phyloP scores from a whole-genome alignment of 2,797 vertebrate species.

The Fratercula arctica region DNA sequence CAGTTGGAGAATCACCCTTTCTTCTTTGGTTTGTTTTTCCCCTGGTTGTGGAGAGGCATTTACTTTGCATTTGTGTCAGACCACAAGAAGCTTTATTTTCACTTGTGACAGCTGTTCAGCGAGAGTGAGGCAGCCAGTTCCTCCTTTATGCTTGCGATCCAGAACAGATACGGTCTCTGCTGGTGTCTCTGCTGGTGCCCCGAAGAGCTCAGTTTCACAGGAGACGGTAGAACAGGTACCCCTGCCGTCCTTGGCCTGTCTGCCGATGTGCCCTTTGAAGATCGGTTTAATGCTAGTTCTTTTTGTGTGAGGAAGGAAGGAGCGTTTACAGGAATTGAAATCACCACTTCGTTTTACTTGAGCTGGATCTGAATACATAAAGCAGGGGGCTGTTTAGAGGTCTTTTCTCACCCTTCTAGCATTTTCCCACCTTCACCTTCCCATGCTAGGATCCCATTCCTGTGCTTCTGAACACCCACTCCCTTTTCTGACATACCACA shows the following conservation, averaged over 20 bases:
- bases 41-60: neutral
- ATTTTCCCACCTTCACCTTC: neutral
- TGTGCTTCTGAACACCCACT: neutral
- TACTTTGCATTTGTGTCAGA: constrained; percentile 24
- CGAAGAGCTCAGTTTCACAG: neutral
- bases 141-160: neutral
- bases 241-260: neutral
- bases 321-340: neutral
- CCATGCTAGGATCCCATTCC: neutral
- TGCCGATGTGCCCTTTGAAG: neutral
- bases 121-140: constrained; percentile 30
- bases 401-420: neutral
- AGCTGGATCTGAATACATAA: neutral
- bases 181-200: neutral
- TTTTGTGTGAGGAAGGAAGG: neutral
- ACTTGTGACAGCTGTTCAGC: constrained; percentile 31
- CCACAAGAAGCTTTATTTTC: constrained; percentile 46
- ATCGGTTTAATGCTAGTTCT: neutral
- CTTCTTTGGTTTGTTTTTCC: neutral
- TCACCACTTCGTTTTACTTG: neutral
- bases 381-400: neutral
- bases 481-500: neutral
- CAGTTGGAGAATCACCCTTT: neutral
- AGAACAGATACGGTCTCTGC: neutral
- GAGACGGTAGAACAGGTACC: neutral